Conservation (phyloP, 2,113 vertebrate species). For the Shinisaurus crocodilurus region DNA sequence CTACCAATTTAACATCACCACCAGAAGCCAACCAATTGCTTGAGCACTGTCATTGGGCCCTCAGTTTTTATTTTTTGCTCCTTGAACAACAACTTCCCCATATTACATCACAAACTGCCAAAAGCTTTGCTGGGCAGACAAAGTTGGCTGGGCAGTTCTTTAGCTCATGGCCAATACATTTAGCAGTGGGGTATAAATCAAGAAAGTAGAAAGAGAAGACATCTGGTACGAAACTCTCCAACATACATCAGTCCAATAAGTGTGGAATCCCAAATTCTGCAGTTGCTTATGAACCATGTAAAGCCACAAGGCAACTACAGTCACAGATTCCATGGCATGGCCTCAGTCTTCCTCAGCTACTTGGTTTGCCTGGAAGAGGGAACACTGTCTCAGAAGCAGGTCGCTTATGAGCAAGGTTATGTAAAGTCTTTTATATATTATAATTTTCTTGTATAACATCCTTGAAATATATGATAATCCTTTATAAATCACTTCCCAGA, state of each 20-base stretch:
- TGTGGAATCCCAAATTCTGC: neutral
- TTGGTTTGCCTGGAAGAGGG: neutral
- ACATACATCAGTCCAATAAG: neutral
- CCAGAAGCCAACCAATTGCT: neutral
- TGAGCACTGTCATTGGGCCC: neutral
- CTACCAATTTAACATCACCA: neutral
- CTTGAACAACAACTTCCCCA: neutral
- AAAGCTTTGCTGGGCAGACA: neutral
- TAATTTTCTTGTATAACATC: neutral
- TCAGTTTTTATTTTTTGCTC: neutral
- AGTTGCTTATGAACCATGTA: too few species aligned
- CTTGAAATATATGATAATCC: neutral
- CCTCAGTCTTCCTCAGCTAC: neutral
- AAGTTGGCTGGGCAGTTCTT: neutral
- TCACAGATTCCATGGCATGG: neutral
- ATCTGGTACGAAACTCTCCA: neutral
- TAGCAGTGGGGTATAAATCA: neutral
- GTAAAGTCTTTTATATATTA: neutral
- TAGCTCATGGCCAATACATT: neutral
- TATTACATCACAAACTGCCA: neutral
- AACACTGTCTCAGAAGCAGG: neutral
- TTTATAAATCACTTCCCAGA: conserved; percentile 2
- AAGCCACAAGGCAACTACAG: neutral
- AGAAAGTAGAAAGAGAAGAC: neutral
- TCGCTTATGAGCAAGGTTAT: neutral